A percentile compares a stretch with the other conserved stretches of the same genome.
phyloP scores from a whole-genome alignment of 2,113 vertebrate species.

The Prinia subflava region DNA sequence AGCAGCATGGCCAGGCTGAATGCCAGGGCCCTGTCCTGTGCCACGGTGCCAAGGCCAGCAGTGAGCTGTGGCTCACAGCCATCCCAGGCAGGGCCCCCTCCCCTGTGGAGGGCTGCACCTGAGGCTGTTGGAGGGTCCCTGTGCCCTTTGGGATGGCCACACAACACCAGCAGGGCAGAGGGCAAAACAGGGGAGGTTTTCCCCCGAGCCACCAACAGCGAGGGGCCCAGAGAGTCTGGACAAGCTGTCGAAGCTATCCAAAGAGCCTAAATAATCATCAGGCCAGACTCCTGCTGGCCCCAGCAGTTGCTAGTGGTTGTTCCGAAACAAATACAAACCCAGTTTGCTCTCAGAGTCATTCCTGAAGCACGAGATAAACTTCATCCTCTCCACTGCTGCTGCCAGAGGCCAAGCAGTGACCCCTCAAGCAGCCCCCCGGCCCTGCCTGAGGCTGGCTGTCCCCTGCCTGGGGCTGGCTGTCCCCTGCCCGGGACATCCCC shows the following conservation, averaged over 20 bases:
- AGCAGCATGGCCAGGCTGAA: background rate
- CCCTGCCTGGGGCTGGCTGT: background rate
- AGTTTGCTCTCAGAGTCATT: background rate
- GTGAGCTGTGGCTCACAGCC: rapidly evolving
- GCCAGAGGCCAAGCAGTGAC: background rate
- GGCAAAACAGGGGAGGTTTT: background rate
- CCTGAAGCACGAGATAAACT: background rate
- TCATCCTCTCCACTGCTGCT: background rate
- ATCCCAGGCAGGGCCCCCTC: rapidly evolving
- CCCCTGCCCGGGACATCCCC: too few relatives aligned
- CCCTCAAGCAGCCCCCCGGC: rapidly evolving
- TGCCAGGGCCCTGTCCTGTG: background rate
- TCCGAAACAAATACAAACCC: background rate
- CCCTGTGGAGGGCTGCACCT: background rate
- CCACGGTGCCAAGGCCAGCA: background rate
- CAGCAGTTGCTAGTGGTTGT: slow-evolving; percentile 2
- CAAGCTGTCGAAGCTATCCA: background rate
- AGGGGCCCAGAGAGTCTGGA: background rate
- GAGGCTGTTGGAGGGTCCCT: rapidly evolving
- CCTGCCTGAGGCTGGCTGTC: background rate
- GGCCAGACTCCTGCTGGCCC: background rate
- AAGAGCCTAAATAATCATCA: background rate
- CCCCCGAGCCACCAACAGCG: background rate
- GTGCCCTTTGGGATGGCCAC: rapidly evolving
- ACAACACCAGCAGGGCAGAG: rapidly evolving